phyloP scores from a whole-genome alignment of 2,888 invertebrate genomes.

The Tetragnatha montana region DNA sequence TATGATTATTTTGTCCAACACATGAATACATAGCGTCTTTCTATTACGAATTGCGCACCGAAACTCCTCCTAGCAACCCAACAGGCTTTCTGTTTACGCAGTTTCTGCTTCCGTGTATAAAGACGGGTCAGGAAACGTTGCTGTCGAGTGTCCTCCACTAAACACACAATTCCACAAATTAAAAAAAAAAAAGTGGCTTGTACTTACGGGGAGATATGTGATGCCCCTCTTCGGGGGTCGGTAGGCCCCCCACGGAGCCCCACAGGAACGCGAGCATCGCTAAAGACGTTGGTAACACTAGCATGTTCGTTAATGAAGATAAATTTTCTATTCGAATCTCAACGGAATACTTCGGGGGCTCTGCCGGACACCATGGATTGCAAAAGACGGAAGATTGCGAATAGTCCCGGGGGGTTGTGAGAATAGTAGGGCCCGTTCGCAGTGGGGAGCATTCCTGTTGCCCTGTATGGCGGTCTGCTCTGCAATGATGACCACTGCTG shows the following conservation, averaged over 20 bases:
- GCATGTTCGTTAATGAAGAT: neutral
- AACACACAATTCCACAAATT: neutral
- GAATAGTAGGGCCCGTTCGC: neutral
- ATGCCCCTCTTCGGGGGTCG: neutral
- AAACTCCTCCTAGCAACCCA: too few species aligned
- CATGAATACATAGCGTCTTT: too few species aligned
- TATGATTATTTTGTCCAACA: too few species aligned
- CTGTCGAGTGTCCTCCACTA: too few species aligned
- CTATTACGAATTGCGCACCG: neutral
- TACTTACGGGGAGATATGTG: conserved; percentile 43
- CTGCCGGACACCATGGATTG: neutral
- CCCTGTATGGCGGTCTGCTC: conserved; percentile 5
- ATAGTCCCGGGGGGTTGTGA: conserved; percentile 6
- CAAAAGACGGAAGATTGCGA: neutral
- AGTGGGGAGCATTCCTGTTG: neutral
- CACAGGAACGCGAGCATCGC: conserved; percentile 41
- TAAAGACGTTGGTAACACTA: conserved; percentile 14
- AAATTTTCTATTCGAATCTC: neutral
- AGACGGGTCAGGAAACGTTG: too few species aligned
- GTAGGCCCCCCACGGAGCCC: neutral
- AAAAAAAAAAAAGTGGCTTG: neutral
- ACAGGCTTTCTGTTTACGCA: too few species aligned
- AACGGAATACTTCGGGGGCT: neutral
- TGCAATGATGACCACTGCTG: neutral
- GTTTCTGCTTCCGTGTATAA: too few species aligned